Evolutionary conservation across 2,113 vertebrate genomes (phyloP), one percentile per base, ranked within the genome.

Genomic region (Phyllostomus discolor): DNA sequence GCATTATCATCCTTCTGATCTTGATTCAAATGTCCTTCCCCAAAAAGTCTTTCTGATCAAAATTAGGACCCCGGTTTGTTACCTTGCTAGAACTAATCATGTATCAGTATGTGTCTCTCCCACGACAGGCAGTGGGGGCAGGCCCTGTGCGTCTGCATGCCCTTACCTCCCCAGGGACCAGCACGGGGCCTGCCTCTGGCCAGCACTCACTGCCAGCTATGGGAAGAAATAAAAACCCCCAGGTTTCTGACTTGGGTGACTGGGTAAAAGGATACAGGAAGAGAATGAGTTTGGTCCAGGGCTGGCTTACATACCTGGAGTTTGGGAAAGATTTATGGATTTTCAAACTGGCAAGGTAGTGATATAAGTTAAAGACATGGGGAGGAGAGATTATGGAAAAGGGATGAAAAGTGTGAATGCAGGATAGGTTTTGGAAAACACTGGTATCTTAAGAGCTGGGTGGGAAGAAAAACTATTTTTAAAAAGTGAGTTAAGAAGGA

Each of bases 21-120:
- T 76, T 11, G 3, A 41, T 69, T 75, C 57, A 88, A 64, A 92
- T 43, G 70, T 69, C 89, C 91, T 95, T 84, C 86, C 57, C 88
- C 84, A 82, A 85, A 72, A 95, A 76, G 35, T 73, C 72, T 89
- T 87, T 87, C 76, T 59, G 41, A 38, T 91, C 67, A 93, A 75
- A 93, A 46, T 88, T 35, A 67, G 83, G 69, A 69, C 73, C 35
- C 83, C 10, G 2, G 59, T 41, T 76, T 84, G 83, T 52, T 59
- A 78, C 67, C 81, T 88, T 83, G 73, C 50, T 0, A 48, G 57
- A 43, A 91, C 67, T 67, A 54, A 76, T 67, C 41, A 4, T 16
- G 5, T 62, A n/a, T 72, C 67, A 9, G 4, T 41, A 62, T 0
- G 2, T 12, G 2, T 46, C 84, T 90, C 81, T 64, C 64, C 85